Conservation (phyloP, 2,113 vertebrate genomes). For the Carollia perspicillata region DNA sequence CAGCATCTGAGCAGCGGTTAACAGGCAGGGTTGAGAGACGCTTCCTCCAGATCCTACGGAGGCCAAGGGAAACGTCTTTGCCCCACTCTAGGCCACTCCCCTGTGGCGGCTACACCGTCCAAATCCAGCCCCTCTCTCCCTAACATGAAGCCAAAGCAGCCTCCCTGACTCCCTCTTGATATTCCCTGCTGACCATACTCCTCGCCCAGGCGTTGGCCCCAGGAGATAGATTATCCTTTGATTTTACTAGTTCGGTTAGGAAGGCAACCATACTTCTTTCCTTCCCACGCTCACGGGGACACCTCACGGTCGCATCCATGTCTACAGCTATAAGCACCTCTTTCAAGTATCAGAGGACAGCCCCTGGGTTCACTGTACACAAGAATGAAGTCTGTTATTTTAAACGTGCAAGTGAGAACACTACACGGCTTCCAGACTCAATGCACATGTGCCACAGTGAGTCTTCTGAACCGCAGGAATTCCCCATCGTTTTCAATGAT, state of each 20-base stretch:
- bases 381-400: neutral
- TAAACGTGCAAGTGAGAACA: neutral
- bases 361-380: neutral
- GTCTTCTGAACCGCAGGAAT: neutral
- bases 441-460: neutral
- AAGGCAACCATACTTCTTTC: neutral
- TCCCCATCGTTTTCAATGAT: neutral
- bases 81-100: neutral
- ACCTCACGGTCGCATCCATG: neutral
- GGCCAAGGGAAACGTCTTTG: neutral
- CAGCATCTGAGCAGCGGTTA: neutral
- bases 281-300: neutral
- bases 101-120: neutral
- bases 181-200: neutral
- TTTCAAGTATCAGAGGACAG: neutral
- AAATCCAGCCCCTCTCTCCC: neutral
- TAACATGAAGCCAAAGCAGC: neutral
- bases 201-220: neutral
- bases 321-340: neutral
- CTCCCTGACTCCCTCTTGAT: neutral
- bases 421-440: neutral
- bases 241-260: neutral
- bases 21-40: neutral
- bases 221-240: neutral
- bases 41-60: neutral